phyloP scores from a whole-genome alignment of 2,888 invertebrate genomes.

The Coremacera marginata region DNA sequence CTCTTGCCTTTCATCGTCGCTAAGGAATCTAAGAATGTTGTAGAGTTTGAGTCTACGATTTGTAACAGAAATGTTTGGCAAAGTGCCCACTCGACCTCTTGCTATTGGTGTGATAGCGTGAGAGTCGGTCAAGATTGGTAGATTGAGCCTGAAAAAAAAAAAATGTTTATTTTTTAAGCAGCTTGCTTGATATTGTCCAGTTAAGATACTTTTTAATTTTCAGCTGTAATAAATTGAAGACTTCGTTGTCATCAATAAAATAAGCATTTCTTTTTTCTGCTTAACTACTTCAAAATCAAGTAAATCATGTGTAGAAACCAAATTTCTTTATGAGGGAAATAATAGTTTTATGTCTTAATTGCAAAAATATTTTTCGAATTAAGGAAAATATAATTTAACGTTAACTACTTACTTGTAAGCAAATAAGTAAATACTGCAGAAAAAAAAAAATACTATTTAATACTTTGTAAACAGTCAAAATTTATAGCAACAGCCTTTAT shows the following conservation, averaged over 20 bases:
- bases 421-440: too few relatives aligned
- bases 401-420: too few relatives aligned
- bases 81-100: conserved; percentile 29
- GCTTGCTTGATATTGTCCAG: background rate
- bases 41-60: conserved; percentile 23
- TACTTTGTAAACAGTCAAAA: too few relatives aligned
- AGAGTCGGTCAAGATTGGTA: background rate
- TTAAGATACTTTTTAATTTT: background rate
- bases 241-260: background rate
- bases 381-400: too few relatives aligned
- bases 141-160: background rate
- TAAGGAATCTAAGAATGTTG: conserved; percentile 30
- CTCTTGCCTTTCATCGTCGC: background rate
- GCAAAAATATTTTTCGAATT: too few relatives aligned
- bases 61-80: conserved; percentile 34
- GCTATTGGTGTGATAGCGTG: background rate
- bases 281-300: background rate
- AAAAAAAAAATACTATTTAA: too few relatives aligned
- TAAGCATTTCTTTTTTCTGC: background rate
- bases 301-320: background rate
- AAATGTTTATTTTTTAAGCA: background rate
- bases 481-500: too few relatives aligned
- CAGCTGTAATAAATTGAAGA: background rate
- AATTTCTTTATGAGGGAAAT: too few relatives aligned
- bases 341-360: too few relatives aligned